Percentiles rank a stretch among this genome's conserved stretches.
These are phyloP conservation scores for Labroides dimidiatus DNA, from an alignment of 2,797 vertebrate species.

Conservation along the genomic window DNA sequence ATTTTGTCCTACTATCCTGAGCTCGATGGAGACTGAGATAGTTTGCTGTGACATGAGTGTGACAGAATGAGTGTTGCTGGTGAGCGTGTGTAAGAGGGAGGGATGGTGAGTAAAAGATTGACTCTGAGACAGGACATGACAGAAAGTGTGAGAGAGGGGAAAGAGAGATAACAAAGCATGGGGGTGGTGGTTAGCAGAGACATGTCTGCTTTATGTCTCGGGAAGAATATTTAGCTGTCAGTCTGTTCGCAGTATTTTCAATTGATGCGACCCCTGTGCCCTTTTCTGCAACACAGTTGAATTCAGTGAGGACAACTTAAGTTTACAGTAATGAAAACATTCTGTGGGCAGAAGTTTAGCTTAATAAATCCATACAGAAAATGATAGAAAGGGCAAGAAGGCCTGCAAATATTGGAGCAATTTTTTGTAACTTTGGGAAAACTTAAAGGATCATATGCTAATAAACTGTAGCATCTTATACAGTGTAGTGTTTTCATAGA, in stretches of 20 bases:
- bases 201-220: conserved; percentile 23
- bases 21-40: conserved; percentile 35
- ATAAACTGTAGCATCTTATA: neutral
- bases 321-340: conserved; percentile 22
- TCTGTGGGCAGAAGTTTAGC: conserved; percentile 9
- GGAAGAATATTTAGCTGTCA: conserved; percentile 38
- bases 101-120: conserved; percentile 43
- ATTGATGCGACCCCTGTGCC: conserved; percentile 18
- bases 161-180: conserved; percentile 33
- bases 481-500: too few species aligned
- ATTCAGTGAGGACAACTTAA: conserved; percentile 26
- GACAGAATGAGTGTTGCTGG: conserved; percentile 52
- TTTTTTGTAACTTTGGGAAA: conserved; percentile 3
- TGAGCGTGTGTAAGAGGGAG: conserved; percentile 17
- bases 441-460: neutral
- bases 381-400: neutral
- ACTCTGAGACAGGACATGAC: conserved; percentile 40
- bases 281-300: conserved; percentile 5
- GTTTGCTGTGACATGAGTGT: conserved; percentile 47
- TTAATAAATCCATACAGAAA: conserved; percentile 13
- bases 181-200: conserved; percentile 17
- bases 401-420: conserved; percentile 20
- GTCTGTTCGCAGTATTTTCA: conserved; percentile 19
- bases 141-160: conserved; percentile 33
- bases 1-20: conserved; percentile 15